These are phyloP conservation scores for Xiphydria camelus DNA, from an alignment of 2,888 invertebrate species.

Conservation along the genomic window DNA sequence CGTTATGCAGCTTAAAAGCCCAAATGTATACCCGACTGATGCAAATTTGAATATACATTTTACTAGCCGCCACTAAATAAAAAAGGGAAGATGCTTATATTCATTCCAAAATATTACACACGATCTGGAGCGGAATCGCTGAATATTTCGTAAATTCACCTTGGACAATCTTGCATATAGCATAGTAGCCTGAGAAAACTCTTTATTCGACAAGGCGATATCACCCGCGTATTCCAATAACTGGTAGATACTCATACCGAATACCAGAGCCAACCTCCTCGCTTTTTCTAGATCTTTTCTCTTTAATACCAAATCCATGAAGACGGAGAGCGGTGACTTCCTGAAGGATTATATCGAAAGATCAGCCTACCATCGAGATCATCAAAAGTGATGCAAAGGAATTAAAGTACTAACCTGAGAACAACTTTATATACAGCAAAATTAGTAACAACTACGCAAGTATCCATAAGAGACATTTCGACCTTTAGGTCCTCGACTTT, in stretches of 20 bases:
- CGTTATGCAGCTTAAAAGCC: constrained; percentile 65
- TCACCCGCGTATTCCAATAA: constrained; percentile 82
- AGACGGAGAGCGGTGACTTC: constrained; percentile 59
- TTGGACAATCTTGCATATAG: constrained; percentile 81
- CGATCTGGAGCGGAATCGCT: too few relatives aligned
- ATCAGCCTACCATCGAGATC: background rate
- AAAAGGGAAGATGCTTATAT: too few relatives aligned
- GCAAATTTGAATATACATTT: constrained; percentile 68
- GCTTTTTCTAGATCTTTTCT: constrained; percentile 63
- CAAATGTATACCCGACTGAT: constrained; percentile 65
- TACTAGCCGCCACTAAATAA: constrained; percentile 61
- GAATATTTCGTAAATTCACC: too few relatives aligned
- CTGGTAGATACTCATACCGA: constrained; percentile 67
- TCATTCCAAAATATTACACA: too few relatives aligned
- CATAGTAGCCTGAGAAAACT: constrained; percentile 76
- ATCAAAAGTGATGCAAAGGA: constrained; percentile 2
- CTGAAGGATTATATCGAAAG: constrained; percentile 28
- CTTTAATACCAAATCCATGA: constrained; percentile 63
- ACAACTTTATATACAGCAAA: constrained; percentile 64
- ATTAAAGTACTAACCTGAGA: constrained; percentile 57
- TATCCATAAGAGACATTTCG: constrained; percentile 60
- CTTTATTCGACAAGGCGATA: constrained; percentile 73
- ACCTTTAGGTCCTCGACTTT: constrained; percentile 58
- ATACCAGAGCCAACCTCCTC: constrained; percentile 63
- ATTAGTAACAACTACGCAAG: constrained; percentile 66